Conservation (phyloP, 2,888 invertebrate species). For the Nomada fabriciana region DNA sequence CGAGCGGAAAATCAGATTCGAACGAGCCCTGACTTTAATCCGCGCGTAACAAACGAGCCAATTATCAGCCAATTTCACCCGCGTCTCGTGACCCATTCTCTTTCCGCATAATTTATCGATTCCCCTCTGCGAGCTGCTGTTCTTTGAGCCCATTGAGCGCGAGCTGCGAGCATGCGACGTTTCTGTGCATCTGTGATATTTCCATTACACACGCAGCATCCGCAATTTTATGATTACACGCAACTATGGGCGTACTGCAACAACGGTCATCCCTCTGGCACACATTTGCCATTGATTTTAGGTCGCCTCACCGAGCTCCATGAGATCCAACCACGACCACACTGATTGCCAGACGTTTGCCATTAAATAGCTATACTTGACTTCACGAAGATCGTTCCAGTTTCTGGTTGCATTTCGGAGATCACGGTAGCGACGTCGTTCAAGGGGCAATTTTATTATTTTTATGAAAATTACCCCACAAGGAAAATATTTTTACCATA, state of each 20-base stretch:
- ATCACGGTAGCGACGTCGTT: too few relatives aligned
- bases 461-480: too few relatives aligned
- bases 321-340: background rate
- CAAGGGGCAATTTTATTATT: too few relatives aligned
- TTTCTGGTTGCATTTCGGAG: background rate
- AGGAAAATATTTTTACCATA: too few relatives aligned
- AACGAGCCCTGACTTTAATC: conserved; percentile 40
- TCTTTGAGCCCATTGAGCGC: conserved; percentile 18
- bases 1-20: conserved; percentile 10
- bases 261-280: conserved; percentile 35
- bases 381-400: conserved; percentile 1
- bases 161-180: conserved; percentile 1
- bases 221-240: conserved; percentile 33
- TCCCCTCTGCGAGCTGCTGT: conserved; percentile 2
- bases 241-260: conserved; percentile 5
- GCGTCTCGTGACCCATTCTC: conserved; percentile 33
- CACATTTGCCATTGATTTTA: conserved; percentile 60
- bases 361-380: background rate
- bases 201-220: conserved; percentile 37
- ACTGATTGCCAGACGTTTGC: background rate
- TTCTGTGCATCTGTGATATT: conserved; percentile 42
- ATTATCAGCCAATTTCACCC: conserved; percentile 50
- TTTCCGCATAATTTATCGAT: conserved; percentile 54
- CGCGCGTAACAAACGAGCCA: conserved; percentile 47
- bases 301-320: conserved; percentile 19